Evolutionary conservation across 2,888 invertebrate species (phyloP), one percentile per base, ranked within the genome.

Genomic region (Campoletis raptor): DNA sequence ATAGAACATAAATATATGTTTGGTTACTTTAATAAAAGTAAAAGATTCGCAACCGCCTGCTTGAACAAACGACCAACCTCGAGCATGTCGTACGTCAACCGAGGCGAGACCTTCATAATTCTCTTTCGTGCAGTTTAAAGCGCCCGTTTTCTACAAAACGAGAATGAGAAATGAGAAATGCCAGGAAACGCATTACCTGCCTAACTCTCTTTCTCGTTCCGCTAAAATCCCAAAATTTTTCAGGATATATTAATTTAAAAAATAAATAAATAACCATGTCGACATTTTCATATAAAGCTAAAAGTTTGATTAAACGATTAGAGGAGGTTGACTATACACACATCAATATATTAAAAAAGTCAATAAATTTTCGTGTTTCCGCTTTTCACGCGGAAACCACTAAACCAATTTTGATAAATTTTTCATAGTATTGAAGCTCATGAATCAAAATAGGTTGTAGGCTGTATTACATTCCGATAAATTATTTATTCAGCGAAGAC

Each of bases 11-110:
- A 61, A 61, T 61, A 15, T 30, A 61, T 61, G 57, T 61, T 30
- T 61, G 12, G 76, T 86, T 87, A 78, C 74, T 87, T 87, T 88
- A 87, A 89, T 89, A 87, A 89, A 88, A 90, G 85, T 89, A 73
- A 89, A 89, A 89, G 85, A 90, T 88, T 85, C 87, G 61, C 61
- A 87, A 79, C 72, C 74, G 81, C 40, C 64, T 54, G 69, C 67
- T 81, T 52, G 74, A 74, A 74, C 67, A 70, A 81, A 81, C 85
- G 76, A 81, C 70, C 70, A 54, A 36, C 76, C 40, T 42, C 67
- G 66, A 74, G 52, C 45, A 72, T 80, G 70, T 80, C 74, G 80
- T 73, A 69, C 72, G 83, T 67, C 57, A 72, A 80, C 72, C 79
- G 64, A 70, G 61, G 48, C 81, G 74, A 66, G 79, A 72, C 77